Base-by-base conservation (phyloP, 37 sponge, comb jelly and placozoan species). In the Axinella damicornis region DNA sequence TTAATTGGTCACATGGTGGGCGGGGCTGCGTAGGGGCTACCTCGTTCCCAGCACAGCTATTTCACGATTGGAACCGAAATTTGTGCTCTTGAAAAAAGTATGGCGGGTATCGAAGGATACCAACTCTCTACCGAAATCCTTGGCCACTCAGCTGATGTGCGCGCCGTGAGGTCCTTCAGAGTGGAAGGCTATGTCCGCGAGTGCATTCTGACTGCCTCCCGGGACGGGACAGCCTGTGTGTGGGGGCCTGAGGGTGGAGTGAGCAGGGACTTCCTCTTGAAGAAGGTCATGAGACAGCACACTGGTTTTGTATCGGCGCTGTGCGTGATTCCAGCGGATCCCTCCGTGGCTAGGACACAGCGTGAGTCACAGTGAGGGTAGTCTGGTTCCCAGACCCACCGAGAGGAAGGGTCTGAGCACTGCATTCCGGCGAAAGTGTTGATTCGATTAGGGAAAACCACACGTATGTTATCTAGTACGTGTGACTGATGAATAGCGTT, bases 91-190 rank as follows among this genome's bases (percentile, higher is more conserved):
- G 9, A n/a, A n/a, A n/a, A n/a, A n/a, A n/a, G n/a, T n/a, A 46
- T 46, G 46, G 46, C 46, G 46, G 9, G 46, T 9, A 46, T 46
- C 46, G 46, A 9, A 68, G 35, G 28, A 11, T 93, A 89, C 68
- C 21, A 68, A 11, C 79, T 93, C 17, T 93, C 90, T 0, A 58
- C 58, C 20, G 90, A 89, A 46, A 69, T 93, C 0, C 27, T 82
- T 14, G 94, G 90, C 4, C 94, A 93, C 77, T 64, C 62, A 35
- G 83, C 81, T 1, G 94, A 93, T 59, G 90, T 93, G 16, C 61
- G 94, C 13, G 86, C 58, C 0, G 86, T 85, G 5, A 33, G 57
- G 1, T 76, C 70, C 38, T 77, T 69, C 64, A 34, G 22, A 9
- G 20, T 90, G 61, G 31, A 16, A 5, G 83, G 60, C 17, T 57